Base-by-base conservation (phyloP, 1,140 invertebrate species). In the Homarus americanus region DNA sequence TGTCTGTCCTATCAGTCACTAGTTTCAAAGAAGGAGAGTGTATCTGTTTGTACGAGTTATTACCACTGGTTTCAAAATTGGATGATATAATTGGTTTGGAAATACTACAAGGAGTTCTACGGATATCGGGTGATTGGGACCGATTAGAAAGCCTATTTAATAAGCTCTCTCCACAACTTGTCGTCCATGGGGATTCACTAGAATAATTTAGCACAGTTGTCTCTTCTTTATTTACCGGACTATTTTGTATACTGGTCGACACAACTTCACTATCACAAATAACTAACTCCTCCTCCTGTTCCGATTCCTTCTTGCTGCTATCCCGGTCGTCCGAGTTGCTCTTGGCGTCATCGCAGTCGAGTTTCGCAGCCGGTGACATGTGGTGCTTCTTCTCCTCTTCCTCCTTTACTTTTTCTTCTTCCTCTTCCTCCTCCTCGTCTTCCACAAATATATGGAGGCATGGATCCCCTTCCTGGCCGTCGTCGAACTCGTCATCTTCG, bases 381-480 rank as follows among this genome's bases (percentile, higher is more conserved):
- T 82, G 49, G 28, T 82, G n/a, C n/a, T 24, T 44, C 9, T 38
- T 40, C 28, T 75, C 83, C n/a, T 38, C 69, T 41, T 44, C 28
- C 49, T 58, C 53, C 58, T 53, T 69, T 36, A 5, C 34, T 72
- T 84, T 66, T 69, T 66, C 72, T 41, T 38, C 82, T 28, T 66
- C 82, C 49, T 85, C 89, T 66, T 91, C 82, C 34, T 91, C 89
- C 24, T 91, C 89, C 69, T 91, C 89, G 15, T 91, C 89, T 17
- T 49, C 82, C 75, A 83, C 79, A 24, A 75, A 75, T 38, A 90
- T 90, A 15, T 90, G 80, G 32, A 90, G 80, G 79, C 79, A 76
- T 53, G 69, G 40, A n/a, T 90, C 87, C n/a, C 87, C 87, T 78
- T 90, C 88, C 12, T 83, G 80, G 34, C 80, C 73, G 32, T 83